phyloP scores from a whole-genome alignment of 2,797 vertebrate genomes.

The Pelochelys cantorii region DNA sequence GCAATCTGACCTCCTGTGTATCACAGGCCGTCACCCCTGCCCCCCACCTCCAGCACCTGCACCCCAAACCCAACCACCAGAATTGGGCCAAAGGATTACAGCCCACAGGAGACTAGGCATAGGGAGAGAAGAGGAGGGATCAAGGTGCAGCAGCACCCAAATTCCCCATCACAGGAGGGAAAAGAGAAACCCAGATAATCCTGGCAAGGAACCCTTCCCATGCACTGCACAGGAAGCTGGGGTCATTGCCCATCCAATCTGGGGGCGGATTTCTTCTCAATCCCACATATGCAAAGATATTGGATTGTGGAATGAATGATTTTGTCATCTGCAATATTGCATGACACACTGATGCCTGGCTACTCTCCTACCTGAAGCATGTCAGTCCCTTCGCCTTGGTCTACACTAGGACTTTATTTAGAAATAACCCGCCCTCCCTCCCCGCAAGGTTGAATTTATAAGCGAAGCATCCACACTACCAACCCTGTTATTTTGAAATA shows the following conservation, averaged over 20 bases:
- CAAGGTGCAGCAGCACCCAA: no score
- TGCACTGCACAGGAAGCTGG: neutral
- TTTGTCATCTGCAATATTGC: neutral
- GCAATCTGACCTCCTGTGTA: neutral
- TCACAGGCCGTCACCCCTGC: neutral
- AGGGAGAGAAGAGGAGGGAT: no score
- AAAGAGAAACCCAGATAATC: neutral
- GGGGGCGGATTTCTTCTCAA: neutral
- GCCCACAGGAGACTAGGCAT: neutral
- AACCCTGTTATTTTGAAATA: no score
- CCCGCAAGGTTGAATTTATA: no score
- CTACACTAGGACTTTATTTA: no score
- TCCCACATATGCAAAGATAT: no score
- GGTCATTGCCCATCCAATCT: neutral
- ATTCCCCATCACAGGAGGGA: no score
- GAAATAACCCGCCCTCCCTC: no score
- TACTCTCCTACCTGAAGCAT: neutral
- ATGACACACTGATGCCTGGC: neutral
- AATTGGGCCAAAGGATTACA: neutral
- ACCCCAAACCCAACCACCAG: neutral
- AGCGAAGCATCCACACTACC: no score
- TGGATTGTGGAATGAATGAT: neutral
- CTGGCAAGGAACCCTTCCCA: accelerated
- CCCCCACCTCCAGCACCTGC: neutral
- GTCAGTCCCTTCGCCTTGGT: neutral